Percentiles rank a stretch among this genome's conserved stretches.
Conservation (phyloP, 2,113 vertebrate species). For the Callospermophilus lateralis region DNA sequence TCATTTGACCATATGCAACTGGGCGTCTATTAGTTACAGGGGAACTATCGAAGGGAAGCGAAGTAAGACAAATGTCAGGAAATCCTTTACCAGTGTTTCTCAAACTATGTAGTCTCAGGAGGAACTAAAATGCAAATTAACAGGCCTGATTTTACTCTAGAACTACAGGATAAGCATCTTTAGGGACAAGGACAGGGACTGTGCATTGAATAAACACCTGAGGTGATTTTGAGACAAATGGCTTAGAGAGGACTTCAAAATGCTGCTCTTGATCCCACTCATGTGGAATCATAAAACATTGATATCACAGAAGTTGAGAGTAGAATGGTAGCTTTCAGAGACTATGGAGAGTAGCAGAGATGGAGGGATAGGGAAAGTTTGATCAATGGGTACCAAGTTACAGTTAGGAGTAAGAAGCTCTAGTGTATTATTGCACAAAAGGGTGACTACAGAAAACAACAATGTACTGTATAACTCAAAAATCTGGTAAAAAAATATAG, state of each 20-base stretch:
- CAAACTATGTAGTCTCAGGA: constrained; percentile 30
- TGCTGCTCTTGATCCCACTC: background rate
- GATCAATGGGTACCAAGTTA: background rate
- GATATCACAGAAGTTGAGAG: background rate
- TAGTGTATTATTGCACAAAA: background rate
- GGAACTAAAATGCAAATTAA: constrained; percentile 23
- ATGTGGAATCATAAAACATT: background rate
- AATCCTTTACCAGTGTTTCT: constrained; percentile 34
- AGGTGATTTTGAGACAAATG: background rate
- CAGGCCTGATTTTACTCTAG: constrained; percentile 28
- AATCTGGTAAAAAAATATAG: background rate
- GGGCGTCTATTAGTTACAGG: background rate
- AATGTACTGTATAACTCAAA: background rate
- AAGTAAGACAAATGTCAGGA: constrained; percentile 59
- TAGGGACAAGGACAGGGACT: background rate
- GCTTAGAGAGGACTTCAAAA: constrained; percentile 23
- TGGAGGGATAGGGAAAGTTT: no score
- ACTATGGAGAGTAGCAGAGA: background rate
- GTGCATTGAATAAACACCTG: background rate
- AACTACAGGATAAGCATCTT: background rate
- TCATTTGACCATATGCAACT: background rate
- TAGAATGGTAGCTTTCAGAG: background rate
- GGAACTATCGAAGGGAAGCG: background rate
- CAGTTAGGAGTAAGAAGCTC: background rate
- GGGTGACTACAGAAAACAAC: background rate